Base-by-base conservation (phyloP, 1,140 invertebrate species). In the Ceratoteleas bidentatus region DNA sequence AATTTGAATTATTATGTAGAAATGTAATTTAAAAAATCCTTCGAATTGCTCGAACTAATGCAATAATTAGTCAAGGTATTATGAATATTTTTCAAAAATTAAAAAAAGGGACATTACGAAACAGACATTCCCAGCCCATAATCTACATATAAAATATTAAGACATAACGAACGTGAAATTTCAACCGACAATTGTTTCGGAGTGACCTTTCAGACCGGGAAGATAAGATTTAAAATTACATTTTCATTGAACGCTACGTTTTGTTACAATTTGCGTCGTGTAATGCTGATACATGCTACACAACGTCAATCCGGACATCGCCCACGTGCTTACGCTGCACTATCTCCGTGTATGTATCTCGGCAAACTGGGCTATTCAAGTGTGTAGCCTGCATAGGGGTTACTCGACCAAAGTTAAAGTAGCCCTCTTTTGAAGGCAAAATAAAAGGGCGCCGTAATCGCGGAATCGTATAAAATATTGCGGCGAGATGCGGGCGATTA, bases 331-430 rank as follows among this genome's bases (percentile, higher is more conserved):
- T 54, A 80, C 62, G 74, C 64, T 69, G 33, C 70, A 66, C 70
- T 70, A 81, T 81, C 78, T 75, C 75, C 54, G 57, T 81, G 60
- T 40, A 72, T 76, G 72, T 76, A 76, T 81, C 79, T 81, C 58
- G 9, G 57, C 49, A 60, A 68, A 79, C 76, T 79, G 47, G 68
- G 57, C 69, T 72, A 62, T 68, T 62, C 38, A 53, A 72, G 47
- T 62, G 50, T 73, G 43, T 62, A 38, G 11, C 15, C 32, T 58
- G 62, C 66, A 75, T 81, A 81, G 79, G 79, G 79, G 79, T 81
- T 81, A 76, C 54, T 81, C 61, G 79, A 53, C 58, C 72, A 66
- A 53, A 60, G 60, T 75, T 64, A 65, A 81, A 81, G 65, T 72
- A 76, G 66, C 66, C 54, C 72, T 72, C 66, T 70, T 70, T 75